phyloP scores from a whole-genome alignment of 2,797 vertebrate species.

The Centropyge bicolor region DNA sequence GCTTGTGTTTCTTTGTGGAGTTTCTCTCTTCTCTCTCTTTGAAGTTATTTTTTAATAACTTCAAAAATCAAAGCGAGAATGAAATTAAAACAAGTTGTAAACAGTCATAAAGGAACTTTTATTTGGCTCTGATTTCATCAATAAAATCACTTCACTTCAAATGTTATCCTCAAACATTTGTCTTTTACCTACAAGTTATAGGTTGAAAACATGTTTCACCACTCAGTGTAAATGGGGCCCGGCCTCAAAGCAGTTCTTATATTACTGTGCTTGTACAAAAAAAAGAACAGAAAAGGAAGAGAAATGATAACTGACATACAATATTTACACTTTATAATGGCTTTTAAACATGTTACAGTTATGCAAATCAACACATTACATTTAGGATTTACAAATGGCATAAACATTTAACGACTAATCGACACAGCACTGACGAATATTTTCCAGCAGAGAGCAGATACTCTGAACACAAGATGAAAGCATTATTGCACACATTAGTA shows the following conservation, averaged over 20 bases:
- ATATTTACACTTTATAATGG: slow-evolving; percentile 74
- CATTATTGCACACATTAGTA: slow-evolving; percentile 30
- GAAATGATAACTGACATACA: slow-evolving; percentile 54
- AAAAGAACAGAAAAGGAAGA: not conserved
- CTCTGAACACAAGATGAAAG: slow-evolving; percentile 41
- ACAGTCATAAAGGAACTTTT: slow-evolving; percentile 68
- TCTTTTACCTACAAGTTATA: slow-evolving; percentile 26
- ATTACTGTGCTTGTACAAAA: slow-evolving; percentile 61
- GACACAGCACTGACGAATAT: slow-evolving; percentile 62
- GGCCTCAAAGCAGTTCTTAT: slow-evolving; percentile 46
- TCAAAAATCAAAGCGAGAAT: slow-evolving; percentile 6
- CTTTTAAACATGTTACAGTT: slow-evolving; percentile 65
- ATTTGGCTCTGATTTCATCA: slow-evolving; percentile 66
- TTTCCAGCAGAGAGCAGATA: slow-evolving; percentile 41
- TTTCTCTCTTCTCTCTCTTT: no score
- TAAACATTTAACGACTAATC: slow-evolving; percentile 61
- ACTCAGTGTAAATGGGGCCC: slow-evolving; percentile 21
- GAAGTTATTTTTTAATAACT: no score
- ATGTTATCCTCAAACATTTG: slow-evolving; percentile 35
- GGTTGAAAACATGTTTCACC: slow-evolving; percentile 34
- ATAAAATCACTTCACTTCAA: slow-evolving; percentile 39
- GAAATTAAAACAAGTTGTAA: slow-evolving; percentile 40
- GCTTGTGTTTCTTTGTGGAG: not conserved
- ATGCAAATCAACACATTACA: slow-evolving; percentile 68
- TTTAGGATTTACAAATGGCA: slow-evolving; percentile 65